Evolutionary conservation across 2,888 invertebrate genomes (phyloP).

Genomic region (Hypena proboscidalis): DNA sequence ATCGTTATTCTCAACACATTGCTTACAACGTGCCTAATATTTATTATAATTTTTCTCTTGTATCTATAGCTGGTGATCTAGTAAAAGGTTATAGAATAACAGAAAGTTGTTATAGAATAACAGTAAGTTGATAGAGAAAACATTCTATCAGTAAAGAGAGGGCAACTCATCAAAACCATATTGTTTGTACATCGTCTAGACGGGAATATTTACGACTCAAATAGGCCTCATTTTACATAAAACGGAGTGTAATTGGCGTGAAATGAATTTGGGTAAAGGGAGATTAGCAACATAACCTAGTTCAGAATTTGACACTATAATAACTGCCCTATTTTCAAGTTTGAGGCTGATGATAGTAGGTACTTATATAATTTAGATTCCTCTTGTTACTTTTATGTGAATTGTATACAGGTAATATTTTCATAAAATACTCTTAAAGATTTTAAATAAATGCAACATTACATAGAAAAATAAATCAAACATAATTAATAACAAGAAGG

Average conservation of each 20-base stretch:
- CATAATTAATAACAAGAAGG: not conserved
- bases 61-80: not conserved
- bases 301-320: not conserved
- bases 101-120: conserved; percentile 7
- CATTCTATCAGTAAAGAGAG: conserved; percentile 15
- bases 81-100: not conserved
- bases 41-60: conserved; percentile 9
- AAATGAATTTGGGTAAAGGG: conserved; percentile 4
- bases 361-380: too few species aligned
- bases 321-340: not conserved
- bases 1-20: conserved; percentile 25
- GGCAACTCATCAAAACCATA: conserved; percentile 27
- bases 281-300: conserved; percentile 2
- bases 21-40: conserved; percentile 12
- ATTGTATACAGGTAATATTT: too few species aligned
- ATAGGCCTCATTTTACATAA: conserved; percentile 5
- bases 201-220: conserved; percentile 16
- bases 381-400: too few species aligned
- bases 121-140: conserved; percentile 22
- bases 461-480: not conserved
- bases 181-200: conserved; percentile 39
- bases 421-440: too few species aligned
- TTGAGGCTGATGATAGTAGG: not conserved
- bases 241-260: conserved; percentile 9
- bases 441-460: too few species aligned